Evolutionary conservation across 2,888 invertebrate species (phyloP), one percentile per base, ranked within the genome.

Genomic region (Ceriagrion tenellum): DNA sequence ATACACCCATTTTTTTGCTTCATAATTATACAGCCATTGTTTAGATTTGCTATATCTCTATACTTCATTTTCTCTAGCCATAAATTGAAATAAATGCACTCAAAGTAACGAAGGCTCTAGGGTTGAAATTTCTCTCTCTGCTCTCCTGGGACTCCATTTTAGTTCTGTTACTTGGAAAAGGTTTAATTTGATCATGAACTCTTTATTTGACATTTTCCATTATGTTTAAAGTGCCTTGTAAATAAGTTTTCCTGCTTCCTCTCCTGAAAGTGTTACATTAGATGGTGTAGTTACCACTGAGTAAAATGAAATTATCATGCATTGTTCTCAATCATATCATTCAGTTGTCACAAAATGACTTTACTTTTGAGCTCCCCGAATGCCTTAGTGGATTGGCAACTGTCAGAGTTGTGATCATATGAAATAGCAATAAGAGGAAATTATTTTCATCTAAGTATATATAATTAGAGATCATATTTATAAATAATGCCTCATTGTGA

Each of bases 351-450:
- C 18, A n/a, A 69, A 16, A 81, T n/a, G 69, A 35, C 69, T 20
- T 69, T 93, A 16, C 63, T 93, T 93, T 93, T 93, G 93, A 74
- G 93, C 69, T 69, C 93, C 93, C 47, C 47, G 69, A 69, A 93
- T 93, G 93, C 93, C 93, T 93, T 93, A 93, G 93, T 69, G 69
- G 93, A 93, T 93, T 93, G 93, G 93, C 93, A 93, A 93, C 26
- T 40, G 13, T 91, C 63, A 91, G 91, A 91, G 91, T 91, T 69
- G 93, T 93, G 93, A 93, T 93, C 93, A 55, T 93, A 93, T 69
- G 47, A 93, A 69, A 93, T 93, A 93, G 93, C 93, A 93, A 93
- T 93, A 93, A 93, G 93, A 93, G 93, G 81, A 93, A 93, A 93
- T 93, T 93, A 93, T 93, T 93, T 93, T 93, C 93, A 93, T 93